Evolutionary conservation across 2,797 vertebrate species (phyloP).

Genomic region (Acanthiza pusilla): DNA sequence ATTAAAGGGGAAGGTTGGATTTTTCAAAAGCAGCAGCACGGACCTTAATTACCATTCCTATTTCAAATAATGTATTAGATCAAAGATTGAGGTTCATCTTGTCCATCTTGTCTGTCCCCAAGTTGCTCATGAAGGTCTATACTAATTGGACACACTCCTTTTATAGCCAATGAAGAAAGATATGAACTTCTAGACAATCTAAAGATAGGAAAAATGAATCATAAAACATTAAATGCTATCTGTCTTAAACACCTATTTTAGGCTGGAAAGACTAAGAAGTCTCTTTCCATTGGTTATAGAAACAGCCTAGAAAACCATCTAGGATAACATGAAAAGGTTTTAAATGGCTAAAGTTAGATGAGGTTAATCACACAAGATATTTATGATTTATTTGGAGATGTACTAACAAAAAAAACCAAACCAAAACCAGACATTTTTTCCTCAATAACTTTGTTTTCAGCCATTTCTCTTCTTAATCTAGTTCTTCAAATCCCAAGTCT

Average conservation of each 20-base stretch:
- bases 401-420: neutral
- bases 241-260: conserved; percentile 32
- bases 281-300: neutral
- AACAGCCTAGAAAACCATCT: neutral
- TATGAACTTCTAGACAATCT: conserved; percentile 5
- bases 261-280: neutral
- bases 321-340: neutral
- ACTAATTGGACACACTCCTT: conserved; percentile 15
- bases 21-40: neutral
- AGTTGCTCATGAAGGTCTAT: conserved; percentile 11
- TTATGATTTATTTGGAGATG: neutral
- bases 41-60: neutral
- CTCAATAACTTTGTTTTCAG: neutral
- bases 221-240: conserved; percentile 48
- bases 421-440: neutral
- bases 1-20: neutral
- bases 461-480: neutral
- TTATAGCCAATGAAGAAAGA: conserved; percentile 10
- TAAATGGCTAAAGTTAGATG: neutral
- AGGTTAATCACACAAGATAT: neutral
- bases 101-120: conserved; percentile 10
- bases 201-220: conserved; percentile 37
- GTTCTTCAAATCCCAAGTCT: neutral
- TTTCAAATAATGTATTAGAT: neutral
- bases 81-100: conserved; percentile 29